A percentile compares a stretch with the other conserved stretches of the same genome.
phyloP scores from a whole-genome alignment of 2,113 vertebrate species.

The Eira barbara region DNA sequence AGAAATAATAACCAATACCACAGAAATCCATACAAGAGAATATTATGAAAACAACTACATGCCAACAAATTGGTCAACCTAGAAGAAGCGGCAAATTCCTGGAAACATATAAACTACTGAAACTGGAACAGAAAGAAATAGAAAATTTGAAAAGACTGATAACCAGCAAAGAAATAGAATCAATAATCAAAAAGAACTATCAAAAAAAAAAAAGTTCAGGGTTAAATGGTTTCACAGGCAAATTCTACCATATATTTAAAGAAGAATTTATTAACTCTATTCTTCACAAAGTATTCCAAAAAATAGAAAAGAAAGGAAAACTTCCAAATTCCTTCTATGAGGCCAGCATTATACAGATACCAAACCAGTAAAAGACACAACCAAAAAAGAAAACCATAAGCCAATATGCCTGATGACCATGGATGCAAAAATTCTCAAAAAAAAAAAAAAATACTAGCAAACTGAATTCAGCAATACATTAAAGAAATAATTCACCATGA shows the following conservation, averaged over 20 bases:
- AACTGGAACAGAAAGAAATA: background rate
- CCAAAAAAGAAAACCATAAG: background rate
- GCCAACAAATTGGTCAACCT: background rate
- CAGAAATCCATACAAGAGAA: background rate
- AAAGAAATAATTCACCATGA: background rate
- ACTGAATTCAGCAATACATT: background rate
- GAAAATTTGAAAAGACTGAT: background rate
- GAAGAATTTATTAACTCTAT: background rate
- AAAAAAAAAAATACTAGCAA: background rate
- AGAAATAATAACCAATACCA: background rate
- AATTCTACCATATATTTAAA: background rate
- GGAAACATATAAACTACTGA: background rate
- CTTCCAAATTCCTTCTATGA: background rate
- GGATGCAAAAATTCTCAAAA: background rate
- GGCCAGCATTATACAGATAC: background rate
- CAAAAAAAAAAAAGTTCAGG: background rate
- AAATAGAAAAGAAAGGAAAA: background rate
- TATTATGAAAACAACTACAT: background rate
- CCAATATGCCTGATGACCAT: background rate
- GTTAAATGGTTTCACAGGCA: background rate
- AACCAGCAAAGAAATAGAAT: background rate
- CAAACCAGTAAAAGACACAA: background rate
- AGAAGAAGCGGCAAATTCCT: background rate
- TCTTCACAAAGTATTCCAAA: background rate
- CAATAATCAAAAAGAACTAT: background rate